Conservation (phyloP, 1,140 invertebrate genomes). For the Drosophila albomicans region DNA sequence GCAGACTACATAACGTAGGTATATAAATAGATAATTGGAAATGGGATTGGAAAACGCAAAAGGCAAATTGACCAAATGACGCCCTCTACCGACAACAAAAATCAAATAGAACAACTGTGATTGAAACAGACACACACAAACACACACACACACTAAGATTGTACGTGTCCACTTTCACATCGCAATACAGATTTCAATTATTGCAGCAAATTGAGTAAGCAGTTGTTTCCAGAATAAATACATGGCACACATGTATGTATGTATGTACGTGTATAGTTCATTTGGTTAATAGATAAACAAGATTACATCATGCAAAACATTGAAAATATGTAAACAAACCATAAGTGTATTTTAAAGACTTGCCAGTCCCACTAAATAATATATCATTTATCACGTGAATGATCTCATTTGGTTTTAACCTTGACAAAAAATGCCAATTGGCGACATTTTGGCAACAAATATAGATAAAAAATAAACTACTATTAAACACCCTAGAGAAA, state of each 20-base stretch:
- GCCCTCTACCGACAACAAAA: constrained; percentile 17
- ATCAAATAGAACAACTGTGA: constrained; percentile 32
- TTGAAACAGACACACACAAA: constrained; percentile 9
- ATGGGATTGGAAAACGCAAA: constrained; percentile 25
- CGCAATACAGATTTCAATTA: constrained; percentile 11
- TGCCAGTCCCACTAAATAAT: neutral
- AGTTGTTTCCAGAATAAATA: constrained; percentile 2
- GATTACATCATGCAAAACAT: constrained; percentile 30
- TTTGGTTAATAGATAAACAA: constrained; percentile 28
- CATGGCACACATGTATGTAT: neutral
- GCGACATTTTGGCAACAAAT: constrained; percentile 10
- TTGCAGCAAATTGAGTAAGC: constrained; percentile 12
- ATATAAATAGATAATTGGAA: constrained; percentile 28
- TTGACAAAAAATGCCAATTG: constrained; percentile 31
- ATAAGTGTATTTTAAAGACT: constrained; percentile 4
- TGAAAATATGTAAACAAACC: constrained; percentile 27
- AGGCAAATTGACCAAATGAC: constrained; percentile 30
- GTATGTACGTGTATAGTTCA: neutral
- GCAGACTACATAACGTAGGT: neutral
- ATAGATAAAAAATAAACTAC: neutral
- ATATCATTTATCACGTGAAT: constrained; percentile 17
- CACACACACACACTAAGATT: neutral
- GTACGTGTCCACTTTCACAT: neutral
- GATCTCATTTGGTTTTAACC: constrained; percentile 37
- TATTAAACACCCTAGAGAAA: neutral